These are phyloP conservation scores for Symphodus melops DNA, from an alignment of 2,113 vertebrate species.

Conservation along the genomic window DNA sequence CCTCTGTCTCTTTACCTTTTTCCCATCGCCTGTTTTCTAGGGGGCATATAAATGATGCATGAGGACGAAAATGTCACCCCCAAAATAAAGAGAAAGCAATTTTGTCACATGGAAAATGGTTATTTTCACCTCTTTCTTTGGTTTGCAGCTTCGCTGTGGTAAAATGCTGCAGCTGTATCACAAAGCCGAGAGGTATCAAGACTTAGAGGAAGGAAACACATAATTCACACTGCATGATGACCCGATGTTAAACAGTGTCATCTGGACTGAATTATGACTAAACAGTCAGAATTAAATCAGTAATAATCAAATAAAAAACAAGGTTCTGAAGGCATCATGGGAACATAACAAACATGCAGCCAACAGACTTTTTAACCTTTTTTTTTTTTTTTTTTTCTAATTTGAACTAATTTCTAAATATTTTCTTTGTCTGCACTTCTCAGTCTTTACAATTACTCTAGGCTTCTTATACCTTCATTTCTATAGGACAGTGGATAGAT, in stretches of 20 bases:
- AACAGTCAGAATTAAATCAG: neutral
- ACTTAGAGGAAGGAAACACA: conserved; percentile 16
- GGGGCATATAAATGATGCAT: conserved; percentile 92
- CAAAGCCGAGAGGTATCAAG: conserved; percentile 36
- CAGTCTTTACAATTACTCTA: too few species aligned
- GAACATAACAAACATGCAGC: too few species aligned
- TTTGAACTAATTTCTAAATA: too few species aligned
- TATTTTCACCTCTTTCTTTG: conserved; percentile 54
- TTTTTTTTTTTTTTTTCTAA: too few species aligned
- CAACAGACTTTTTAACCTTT: too few species aligned
- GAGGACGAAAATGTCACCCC: conserved; percentile 88
- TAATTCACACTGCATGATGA: conserved; percentile 13
- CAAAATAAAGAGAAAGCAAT: conserved; percentile 86
- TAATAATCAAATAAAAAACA: too few species aligned
- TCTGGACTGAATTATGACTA: neutral
- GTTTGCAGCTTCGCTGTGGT: conserved; percentile 38
- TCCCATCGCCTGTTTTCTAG: conserved; percentile 78
- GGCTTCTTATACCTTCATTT: too few species aligned
- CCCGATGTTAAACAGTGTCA: neutral
- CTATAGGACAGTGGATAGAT: too few species aligned
- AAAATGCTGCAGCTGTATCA: conserved; percentile 52
- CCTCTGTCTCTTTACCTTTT: conserved; percentile 77
- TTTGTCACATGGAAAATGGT: conserved; percentile 85
- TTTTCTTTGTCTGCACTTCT: too few species aligned
- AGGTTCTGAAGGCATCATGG: too few species aligned